These are phyloP conservation scores for Poeciliopsis prolifica DNA, from an alignment of 2,113 vertebrate species.

Conservation along the genomic window DNA sequence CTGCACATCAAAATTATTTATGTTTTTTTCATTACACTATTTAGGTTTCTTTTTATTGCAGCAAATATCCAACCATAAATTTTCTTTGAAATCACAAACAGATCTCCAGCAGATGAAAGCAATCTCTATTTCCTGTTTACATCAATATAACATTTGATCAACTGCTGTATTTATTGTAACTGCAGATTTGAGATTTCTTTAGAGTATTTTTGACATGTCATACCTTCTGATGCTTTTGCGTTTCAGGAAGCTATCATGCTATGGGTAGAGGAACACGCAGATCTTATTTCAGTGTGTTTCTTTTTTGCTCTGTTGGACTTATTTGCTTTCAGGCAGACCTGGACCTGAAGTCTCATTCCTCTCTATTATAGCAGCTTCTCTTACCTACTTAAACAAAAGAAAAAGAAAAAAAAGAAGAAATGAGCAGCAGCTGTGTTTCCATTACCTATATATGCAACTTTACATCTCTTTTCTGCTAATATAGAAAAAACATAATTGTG, in stretches of 20 bases:
- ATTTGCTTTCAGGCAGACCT: slow-evolving; percentile 22
- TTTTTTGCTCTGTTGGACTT: slow-evolving; percentile 24
- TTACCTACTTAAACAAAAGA: background rate
- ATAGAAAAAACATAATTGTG: too few species aligned
- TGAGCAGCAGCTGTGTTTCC: too few species aligned
- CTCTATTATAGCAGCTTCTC: background rate
- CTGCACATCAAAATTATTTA: too few species aligned
- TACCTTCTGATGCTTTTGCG: background rate
- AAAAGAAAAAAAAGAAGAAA: too few species aligned
- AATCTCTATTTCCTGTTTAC: too few species aligned
- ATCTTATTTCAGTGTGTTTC: slow-evolving; percentile 65
- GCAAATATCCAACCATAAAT: background rate
- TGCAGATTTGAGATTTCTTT: background rate
- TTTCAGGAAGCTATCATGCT: slow-evolving; percentile 60
- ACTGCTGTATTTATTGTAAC: too few species aligned
- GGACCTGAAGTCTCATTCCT: background rate
- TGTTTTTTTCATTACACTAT: too few species aligned
- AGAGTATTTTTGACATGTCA: background rate
- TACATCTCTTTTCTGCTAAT: too few species aligned
- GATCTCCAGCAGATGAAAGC: too few species aligned
- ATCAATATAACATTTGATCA: too few species aligned
- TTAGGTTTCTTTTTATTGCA: background rate
- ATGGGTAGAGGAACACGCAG: slow-evolving; percentile 42
- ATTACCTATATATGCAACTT: too few species aligned
- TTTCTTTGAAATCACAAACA: too few species aligned